Evolutionary conservation across 1,140 invertebrate genomes (phyloP), one percentile per base, ranked within the genome.

Genomic region (Wiebesia pumilae): DNA sequence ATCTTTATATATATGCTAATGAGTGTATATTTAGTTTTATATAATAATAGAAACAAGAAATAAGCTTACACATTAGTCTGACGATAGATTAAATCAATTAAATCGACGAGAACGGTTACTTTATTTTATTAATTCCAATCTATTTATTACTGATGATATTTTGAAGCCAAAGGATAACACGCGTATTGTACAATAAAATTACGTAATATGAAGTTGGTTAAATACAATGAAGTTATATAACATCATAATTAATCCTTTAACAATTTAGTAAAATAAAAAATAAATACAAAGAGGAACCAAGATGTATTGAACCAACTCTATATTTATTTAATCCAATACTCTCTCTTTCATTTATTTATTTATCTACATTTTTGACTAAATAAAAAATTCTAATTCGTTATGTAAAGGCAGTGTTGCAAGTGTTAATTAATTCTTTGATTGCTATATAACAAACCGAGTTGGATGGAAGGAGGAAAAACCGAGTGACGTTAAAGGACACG

Each of bases 401-500:
- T 24, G 38, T 84, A 84, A 84, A 65, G 30, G 71, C 43, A 33
- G 35, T 27, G 75, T 9, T 43, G 30, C 0, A 27, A 54, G 51
- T 30, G 47, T 3, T 30, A 40, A 24, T 35, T 33, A 62, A 62
- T 27, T 21, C 30, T 40, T 81, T 62, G 35, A 65, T 21, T 16
- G 16, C 3, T 58, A 79, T 24, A 12, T 6, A 6, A 35, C 1
- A n/a, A 33, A 35, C 27, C 33, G 14, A 38, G 58, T 0, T 9
- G 16, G 78, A 27, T 30, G 33, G 78, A 40, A 38, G n/a, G 62
- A 4, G 21, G 80, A 14, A n/a, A 19, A 27, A 51, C 6, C 21
- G 38, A 9, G 38, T 85, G 40, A 85, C 78, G 78, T 85, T 47
- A 33, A 81, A 81, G 78, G 35, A 62, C 78, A 81, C 67, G 78